Evolutionary conservation across 2,888 invertebrate genomes (phyloP).

Genomic region (Drosophila ustulata): DNA sequence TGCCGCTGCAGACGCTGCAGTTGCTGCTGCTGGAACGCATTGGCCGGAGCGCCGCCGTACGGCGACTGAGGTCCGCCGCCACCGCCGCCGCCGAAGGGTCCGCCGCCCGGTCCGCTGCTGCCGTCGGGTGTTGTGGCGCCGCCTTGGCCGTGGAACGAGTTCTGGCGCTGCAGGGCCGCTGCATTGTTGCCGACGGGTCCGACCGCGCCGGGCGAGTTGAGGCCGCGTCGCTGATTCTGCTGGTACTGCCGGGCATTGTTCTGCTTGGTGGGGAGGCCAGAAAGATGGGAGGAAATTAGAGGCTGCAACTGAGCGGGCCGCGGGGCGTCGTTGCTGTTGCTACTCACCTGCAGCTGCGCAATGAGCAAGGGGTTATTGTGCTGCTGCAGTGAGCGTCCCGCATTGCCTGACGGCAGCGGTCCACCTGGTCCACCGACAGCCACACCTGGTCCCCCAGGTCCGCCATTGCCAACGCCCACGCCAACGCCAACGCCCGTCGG

Average conservation of each 20-base stretch:
- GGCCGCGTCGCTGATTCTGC: conserved; percentile 83
- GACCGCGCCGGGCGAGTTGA: conserved; percentile 83
- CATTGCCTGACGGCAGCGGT: conserved; percentile 59
- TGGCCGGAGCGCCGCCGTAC: conserved; percentile 68
- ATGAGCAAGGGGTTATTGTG: conserved; percentile 96
- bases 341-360: conserved; percentile 91
- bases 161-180: conserved; percentile 82
- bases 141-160: conserved; percentile 80
- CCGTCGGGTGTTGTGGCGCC: conserved; percentile 63
- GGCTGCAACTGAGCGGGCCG: conserved; percentile 12
- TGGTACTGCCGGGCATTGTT: conserved; percentile 82
- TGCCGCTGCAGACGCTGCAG: conserved; percentile 84
- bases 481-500: conserved; percentile 42
- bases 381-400: conserved; percentile 88
- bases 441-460: conserved; percentile 29
- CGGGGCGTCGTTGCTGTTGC: conserved; percentile 9
- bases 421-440: conserved; percentile 44
- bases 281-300: conserved; percentile 52
- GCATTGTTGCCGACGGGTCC: conserved; percentile 55
- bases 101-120: conserved; percentile 44
- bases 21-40: conserved; percentile 83
- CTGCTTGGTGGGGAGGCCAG: conserved; percentile 29
- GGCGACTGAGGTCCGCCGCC: conserved; percentile 78
- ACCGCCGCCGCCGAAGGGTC: conserved; percentile 71
- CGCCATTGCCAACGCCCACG: conserved; percentile 21